Percentiles rank a stretch among this genome's conserved stretches.
Evolutionary conservation across 2,113 vertebrate genomes (phyloP).

Genomic region (Zosterops lateralis): DNA sequence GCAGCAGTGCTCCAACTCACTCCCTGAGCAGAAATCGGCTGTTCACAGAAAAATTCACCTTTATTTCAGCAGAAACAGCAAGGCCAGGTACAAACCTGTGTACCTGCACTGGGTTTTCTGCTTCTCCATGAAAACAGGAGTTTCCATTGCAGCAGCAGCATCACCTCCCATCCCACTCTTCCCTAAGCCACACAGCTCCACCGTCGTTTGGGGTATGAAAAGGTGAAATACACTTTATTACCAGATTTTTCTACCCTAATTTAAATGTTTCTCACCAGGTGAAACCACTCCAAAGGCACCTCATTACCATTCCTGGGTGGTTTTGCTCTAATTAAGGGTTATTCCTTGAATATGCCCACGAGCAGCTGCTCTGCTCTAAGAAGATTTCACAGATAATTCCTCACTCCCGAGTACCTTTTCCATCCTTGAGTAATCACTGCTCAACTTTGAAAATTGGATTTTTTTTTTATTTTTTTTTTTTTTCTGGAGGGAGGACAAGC

Average conservation of each 20-base stretch:
- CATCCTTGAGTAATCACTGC: not conserved
- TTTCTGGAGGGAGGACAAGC: not conserved
- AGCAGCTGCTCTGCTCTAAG: not conserved
- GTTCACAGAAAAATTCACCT: not conserved
- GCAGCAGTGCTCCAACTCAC: not conserved
- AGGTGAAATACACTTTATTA: not conserved
- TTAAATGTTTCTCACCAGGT: not conserved
- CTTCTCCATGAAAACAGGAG: not conserved
- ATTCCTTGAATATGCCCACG: not conserved
- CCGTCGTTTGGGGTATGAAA: fast-evolving
- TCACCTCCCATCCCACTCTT: not conserved
- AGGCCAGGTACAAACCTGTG: not conserved
- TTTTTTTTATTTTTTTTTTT: not conserved
- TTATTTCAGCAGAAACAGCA: too few species aligned
- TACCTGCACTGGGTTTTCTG: not conserved
- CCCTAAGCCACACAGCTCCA: fast-evolving
- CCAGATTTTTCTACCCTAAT: not conserved
- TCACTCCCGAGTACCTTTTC: not conserved
- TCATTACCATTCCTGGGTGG: not conserved
- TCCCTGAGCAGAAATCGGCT: not conserved
- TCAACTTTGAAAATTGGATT: not conserved
- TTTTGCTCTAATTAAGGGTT: not conserved
- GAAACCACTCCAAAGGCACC: not conserved
- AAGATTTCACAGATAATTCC: not conserved
- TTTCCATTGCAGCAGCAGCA: not conserved